Percentiles rank a stretch among this genome's conserved stretches.
phyloP scores from a whole-genome alignment of 37 sponge, comb jelly and placozoan genomes.

The Cliona cf. orientalis region DNA sequence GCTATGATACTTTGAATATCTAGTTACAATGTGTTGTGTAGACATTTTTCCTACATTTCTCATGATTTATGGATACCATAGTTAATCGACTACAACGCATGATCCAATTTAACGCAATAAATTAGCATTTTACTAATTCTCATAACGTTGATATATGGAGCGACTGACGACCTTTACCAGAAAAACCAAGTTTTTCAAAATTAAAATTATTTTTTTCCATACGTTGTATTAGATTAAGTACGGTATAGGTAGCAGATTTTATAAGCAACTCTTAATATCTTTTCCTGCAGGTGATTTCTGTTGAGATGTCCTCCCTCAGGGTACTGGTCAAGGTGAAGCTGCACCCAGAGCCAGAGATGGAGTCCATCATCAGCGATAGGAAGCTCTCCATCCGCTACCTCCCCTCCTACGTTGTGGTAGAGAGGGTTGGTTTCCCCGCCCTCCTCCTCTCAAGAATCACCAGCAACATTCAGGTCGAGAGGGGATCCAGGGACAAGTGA shows the following conservation, averaged over 20 bases:
- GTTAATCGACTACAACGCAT: no score
- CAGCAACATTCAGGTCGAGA: slow-evolving; percentile 55
- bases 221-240: no score
- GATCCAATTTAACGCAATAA: no score
- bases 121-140: no score
- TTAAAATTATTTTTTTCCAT: no score
- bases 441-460: slow-evolving; percentile 67
- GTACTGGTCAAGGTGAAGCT: slow-evolving; percentile 46
- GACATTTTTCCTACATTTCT: no score
- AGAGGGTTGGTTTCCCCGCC: slow-evolving; percentile 27
- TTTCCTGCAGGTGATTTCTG: slow-evolving; percentile 44
- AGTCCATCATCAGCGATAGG: not conserved
- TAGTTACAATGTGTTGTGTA: no score
- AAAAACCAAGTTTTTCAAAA: no score
- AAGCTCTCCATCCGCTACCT: slow-evolving; percentile 27
- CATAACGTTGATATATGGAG: no score
- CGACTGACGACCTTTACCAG: no score
- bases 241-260: not conserved
- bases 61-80: no score
- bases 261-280: not conserved
- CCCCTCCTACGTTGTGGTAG: slow-evolving; percentile 37
- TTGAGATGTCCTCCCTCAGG: slow-evolving; percentile 37
- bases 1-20: no score
- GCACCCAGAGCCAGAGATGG: slow-evolving; percentile 43
- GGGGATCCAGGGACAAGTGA: slow-evolving; percentile 71